These are phyloP conservation scores for Labeo catla DNA, from an alignment of 2,113 vertebrate genomes.

Conservation along the genomic window DNA sequence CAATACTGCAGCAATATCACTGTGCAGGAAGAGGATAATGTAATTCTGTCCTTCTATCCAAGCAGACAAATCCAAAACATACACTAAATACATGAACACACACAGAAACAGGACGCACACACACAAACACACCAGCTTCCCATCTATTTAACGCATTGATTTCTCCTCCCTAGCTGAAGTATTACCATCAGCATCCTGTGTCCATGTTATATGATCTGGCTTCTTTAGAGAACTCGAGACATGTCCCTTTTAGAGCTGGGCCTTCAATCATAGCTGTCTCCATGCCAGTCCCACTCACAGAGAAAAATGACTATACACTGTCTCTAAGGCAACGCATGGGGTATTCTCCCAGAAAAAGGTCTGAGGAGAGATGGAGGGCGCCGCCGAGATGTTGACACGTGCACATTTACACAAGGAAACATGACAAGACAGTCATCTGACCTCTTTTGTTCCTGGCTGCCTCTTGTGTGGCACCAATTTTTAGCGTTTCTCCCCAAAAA, in stretches of 20 bases:
- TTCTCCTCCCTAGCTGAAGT: conserved; percentile 52
- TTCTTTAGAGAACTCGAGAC: conserved; percentile 55
- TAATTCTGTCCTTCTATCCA: background rate
- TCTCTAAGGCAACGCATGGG: conserved; percentile 52
- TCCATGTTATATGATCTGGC: conserved; percentile 52
- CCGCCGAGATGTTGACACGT: conserved; percentile 26
- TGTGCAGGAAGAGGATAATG: background rate
- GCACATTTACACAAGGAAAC: conserved; percentile 36
- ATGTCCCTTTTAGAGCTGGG: conserved; percentile 53
- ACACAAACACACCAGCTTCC: conserved; percentile 46
- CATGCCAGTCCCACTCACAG: conserved; percentile 50
- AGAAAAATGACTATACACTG: conserved; percentile 38
- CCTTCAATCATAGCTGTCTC: conserved; percentile 64
- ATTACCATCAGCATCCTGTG: conserved; percentile 51
- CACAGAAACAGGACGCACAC: conserved; percentile 57
- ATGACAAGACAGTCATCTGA: conserved; percentile 33
- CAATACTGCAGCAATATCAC: background rate
- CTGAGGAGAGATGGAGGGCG: conserved; percentile 36
- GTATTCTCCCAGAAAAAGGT: conserved; percentile 40
- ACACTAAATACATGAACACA: conserved; percentile 1
- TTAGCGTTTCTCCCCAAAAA: background rate
- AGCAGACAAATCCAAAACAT: conserved; percentile 4
- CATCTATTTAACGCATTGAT: conserved; percentile 60
- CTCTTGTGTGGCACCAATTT: background rate
- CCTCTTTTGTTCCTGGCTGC: conserved; percentile 33